Conservation (phyloP, 2,113 vertebrate genomes). For the Rhabdomys dilectus region DNA sequence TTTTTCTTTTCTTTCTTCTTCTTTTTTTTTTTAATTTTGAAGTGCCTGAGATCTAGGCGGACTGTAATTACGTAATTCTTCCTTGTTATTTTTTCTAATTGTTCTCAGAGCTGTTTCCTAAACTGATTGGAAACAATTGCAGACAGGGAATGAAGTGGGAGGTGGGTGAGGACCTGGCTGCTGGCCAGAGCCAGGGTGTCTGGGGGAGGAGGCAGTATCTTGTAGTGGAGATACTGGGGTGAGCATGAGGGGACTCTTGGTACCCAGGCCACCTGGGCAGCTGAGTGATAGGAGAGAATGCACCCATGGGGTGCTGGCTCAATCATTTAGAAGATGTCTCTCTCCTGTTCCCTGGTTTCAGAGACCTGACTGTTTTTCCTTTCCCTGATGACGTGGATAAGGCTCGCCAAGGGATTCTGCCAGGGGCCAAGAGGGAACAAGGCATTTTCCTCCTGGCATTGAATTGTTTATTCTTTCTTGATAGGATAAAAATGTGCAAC, state of each 20-base stretch:
- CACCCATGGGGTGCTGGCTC: conserved; percentile 5
- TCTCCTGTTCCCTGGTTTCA: background rate
- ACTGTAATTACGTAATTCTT: conserved; percentile 92
- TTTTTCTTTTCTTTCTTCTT: background rate
- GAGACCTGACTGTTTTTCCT: conserved; percentile 79
- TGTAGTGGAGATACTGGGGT: background rate
- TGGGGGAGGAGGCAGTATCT: background rate
- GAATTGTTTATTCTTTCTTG: conserved; percentile 82
- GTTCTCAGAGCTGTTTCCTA: conserved; percentile 89
- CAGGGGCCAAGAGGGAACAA: background rate
- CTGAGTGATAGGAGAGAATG: background rate
- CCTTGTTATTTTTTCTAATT: conserved; percentile 91
- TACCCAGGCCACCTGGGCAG: background rate
- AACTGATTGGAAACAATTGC: conserved; percentile 89
- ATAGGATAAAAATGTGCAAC: conserved; percentile 20
- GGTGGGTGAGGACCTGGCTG: conserved; percentile 81
- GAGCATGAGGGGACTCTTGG: background rate
- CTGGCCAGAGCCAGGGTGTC: conserved; percentile 68
- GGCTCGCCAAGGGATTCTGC: background rate
- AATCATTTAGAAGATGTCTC: conserved; percentile 42
- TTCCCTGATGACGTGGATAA: conserved; percentile 71
- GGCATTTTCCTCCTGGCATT: conserved; percentile 25
- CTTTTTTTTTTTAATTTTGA: conserved; percentile 50
- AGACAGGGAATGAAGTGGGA: conserved; percentile 86
- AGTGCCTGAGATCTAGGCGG: conserved; percentile 82